Evolutionary conservation across 2,797 vertebrate species (phyloP).

Genomic region (Phoxinus dragarum): DNA sequence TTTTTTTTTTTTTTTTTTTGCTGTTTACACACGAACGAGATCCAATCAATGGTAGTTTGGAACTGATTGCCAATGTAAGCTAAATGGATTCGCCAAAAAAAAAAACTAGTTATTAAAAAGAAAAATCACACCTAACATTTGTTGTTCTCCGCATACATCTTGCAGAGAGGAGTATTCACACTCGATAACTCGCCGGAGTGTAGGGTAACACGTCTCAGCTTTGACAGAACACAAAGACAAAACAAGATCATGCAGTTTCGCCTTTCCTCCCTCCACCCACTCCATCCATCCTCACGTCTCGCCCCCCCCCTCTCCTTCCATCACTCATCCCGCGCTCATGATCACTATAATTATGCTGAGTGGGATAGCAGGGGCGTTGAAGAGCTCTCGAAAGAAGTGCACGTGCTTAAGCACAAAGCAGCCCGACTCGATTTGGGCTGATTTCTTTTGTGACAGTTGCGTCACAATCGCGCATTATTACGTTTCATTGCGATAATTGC

Average conservation of each 20-base stretch:
- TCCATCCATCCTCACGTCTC: slow-evolving; percentile 23
- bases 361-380: slow-evolving; percentile 55
- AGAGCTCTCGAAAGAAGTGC: slow-evolving; percentile 46
- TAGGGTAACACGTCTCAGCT: slow-evolving; percentile 19
- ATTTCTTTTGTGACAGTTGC: slow-evolving; percentile 30
- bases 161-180: not conserved
- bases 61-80: not conserved
- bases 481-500: slow-evolving; percentile 8
- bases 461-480: slow-evolving; percentile 27
- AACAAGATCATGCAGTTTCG: slow-evolving; percentile 50
- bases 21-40: not conserved
- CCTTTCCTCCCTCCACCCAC: slow-evolving; percentile 48
- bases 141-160: not conserved
- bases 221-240: slow-evolving; percentile 45
- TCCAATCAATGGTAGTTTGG: not conserved
- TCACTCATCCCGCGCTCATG: slow-evolving; percentile 45
- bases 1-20: not conserved
- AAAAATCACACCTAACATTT: not conserved
- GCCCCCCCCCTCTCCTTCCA: slow-evolving; percentile 21
- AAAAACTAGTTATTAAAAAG: not conserved
- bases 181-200: slow-evolving; percentile 39
- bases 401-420: slow-evolving; percentile 41
- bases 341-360: slow-evolving; percentile 66
- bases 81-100: not conserved
- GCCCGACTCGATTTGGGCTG: slow-evolving; percentile 46